Evolutionary conservation across 2,888 invertebrate genomes (phyloP), one percentile per base, ranked within the genome.

Genomic region (Strigamia maritima): DNA sequence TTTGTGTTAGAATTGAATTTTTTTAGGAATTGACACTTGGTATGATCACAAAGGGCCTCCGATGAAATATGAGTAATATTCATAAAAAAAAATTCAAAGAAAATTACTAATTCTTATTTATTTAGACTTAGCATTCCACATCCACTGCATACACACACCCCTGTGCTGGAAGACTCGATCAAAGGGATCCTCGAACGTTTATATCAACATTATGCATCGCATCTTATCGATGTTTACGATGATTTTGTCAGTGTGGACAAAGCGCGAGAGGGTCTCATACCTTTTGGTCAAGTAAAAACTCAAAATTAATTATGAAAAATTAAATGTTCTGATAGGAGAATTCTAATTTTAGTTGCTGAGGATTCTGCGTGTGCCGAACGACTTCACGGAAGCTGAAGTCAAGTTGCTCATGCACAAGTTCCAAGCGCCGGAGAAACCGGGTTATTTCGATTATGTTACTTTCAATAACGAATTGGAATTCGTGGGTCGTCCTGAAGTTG

Each of bases 381-480:
- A 40, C n/a, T 79, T 79, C 79, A 79, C 74, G 22, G 79, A 79
- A 44, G 35, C 38, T 1, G 54, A 79, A 35, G 75, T 79, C 40
- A 79, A 79, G 19, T 38, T 79, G 10, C 35, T 79, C n/a, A 74
- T 79, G 75, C 79, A 79, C 6, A 79, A 79, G 24, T 79, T 74
- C 22, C 79, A 79, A 40, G 79, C 79, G 24, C 79, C 79, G 12
- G 79, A 79, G 24, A 79, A 40, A 26, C 75, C 49, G 12, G 79
- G 79, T 7, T 79, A 79, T 79, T 79, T 79, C 38, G 79, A 79
- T 26, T 79, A 79, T 24, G 44, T 79, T 14, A 38, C 38, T 24
- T 79, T 79, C 24, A 7, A 24, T 16, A 79, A 79, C 40, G 79
- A 79, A 22, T 22, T 79, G 35, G 79, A 79, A 26, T 74, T 31